These are phyloP conservation scores for Rhizomys pruinosus DNA, from an alignment of 2,113 vertebrate genomes.

Conservation along the genomic window DNA sequence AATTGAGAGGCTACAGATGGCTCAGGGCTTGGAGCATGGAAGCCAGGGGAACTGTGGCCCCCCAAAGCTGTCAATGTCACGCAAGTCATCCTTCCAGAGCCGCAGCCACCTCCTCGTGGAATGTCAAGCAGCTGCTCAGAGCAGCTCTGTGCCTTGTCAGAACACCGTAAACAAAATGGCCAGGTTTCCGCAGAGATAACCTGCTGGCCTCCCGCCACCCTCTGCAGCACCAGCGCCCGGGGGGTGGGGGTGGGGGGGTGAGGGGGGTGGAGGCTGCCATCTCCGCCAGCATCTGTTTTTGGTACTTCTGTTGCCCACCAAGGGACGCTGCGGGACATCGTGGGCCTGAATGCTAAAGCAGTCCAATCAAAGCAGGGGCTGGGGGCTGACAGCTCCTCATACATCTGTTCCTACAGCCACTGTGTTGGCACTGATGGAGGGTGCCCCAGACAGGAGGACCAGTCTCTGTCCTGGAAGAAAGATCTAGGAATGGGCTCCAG, in stretches of 20 bases:
- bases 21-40: slow-evolving; percentile 55
- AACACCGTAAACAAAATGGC: slow-evolving; percentile 55
- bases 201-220: neutral
- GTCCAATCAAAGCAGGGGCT: neutral
- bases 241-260: too few relatives aligned
- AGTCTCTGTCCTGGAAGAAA: neutral
- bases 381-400: accelerated
- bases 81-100: slow-evolving; percentile 69
- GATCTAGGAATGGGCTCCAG: neutral
- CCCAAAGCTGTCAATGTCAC: slow-evolving; percentile 75
- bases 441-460: neutral
- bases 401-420: neutral
- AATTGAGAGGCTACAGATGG: slow-evolving; percentile 76
- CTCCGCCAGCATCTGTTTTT: slow-evolving; percentile 65
- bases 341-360: slow-evolving; percentile 13
- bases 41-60: slow-evolving; percentile 58
- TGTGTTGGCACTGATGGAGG: accelerated
- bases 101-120: slow-evolving; percentile 61
- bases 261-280: neutral
- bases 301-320: neutral
- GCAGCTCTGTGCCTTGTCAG: slow-evolving; percentile 28
- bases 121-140: slow-evolving; percentile 67
- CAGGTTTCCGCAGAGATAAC: slow-evolving; percentile 51
- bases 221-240: accelerated
- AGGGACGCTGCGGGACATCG: neutral